These are phyloP conservation scores for Actias luna DNA, from an alignment of 2,888 invertebrate genomes.

Conservation along the genomic window DNA sequence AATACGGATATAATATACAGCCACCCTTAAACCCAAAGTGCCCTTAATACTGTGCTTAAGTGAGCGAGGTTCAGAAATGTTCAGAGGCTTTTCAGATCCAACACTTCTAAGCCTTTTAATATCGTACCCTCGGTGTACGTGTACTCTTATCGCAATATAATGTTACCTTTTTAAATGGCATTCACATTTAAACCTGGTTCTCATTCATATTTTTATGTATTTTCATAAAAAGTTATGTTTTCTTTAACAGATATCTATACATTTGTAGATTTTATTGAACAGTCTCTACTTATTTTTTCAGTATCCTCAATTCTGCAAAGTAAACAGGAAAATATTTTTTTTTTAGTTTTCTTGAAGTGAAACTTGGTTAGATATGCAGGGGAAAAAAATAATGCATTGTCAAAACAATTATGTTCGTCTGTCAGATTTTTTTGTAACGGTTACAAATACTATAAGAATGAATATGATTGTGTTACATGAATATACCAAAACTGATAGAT, in stretches of 20 bases:
- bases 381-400: no score
- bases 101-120: conserved; percentile 81
- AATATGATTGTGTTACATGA: no score
- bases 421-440: no score
- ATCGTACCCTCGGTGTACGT: conserved; percentile 62
- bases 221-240: conserved; percentile 8
- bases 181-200: conserved; percentile 39
- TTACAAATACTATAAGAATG: no score
- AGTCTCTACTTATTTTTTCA: neutral
- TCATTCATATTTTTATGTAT: conserved; percentile 13
- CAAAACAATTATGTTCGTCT: no score
- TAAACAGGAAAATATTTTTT: neutral
- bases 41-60: conserved; percentile 80
- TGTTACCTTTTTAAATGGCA: conserved; percentile 67
- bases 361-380: no score
- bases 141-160: conserved; percentile 59
- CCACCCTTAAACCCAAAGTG: conserved; percentile 69
- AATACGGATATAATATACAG: conserved; percentile 71
- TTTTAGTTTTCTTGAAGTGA: neutral
- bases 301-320: neutral
- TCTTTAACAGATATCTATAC: neutral
- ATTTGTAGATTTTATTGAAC: neutral
- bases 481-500: no score
- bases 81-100: conserved; percentile 76
- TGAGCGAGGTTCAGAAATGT: conserved; percentile 75